A percentile compares a stretch with the other conserved stretches of the same genome.
phyloP scores from a whole-genome alignment of 2,797 vertebrate genomes.

The Eidolon dupreanum region DNA sequence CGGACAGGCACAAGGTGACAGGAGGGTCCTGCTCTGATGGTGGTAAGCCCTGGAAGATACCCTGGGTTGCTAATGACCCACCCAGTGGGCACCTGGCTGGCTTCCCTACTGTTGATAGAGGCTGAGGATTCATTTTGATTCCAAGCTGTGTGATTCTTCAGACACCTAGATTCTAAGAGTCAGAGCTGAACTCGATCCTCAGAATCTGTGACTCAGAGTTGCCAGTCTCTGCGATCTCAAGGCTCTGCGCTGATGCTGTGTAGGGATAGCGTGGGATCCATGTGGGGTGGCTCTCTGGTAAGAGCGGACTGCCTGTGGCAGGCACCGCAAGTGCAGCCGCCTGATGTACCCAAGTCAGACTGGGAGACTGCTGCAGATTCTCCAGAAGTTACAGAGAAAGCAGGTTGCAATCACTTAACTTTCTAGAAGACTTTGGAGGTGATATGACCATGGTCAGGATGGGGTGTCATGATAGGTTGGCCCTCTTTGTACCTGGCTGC shows the following conservation, averaged over 20 bases:
- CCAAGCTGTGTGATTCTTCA: background rate
- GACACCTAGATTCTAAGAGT: background rate
- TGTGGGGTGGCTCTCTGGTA: no score
- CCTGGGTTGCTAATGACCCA: background rate
- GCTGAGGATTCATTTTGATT: background rate
- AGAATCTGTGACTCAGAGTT: background rate
- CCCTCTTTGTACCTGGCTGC: background rate
- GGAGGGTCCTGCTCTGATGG: background rate
- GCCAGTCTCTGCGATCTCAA: background rate
- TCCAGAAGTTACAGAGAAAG: background rate
- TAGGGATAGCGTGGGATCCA: fast-evolving
- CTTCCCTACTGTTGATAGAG: background rate
- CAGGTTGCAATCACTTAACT: background rate
- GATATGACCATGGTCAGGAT: background rate
- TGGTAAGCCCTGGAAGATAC: background rate
- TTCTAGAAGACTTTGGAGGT: background rate
- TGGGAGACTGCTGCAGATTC: background rate
- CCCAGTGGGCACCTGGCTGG: background rate
- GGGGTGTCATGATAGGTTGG: no score
- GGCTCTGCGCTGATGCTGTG: background rate
- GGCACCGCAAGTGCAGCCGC: background rate
- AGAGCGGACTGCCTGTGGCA: background rate
- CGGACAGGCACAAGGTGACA: no score
- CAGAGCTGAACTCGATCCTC: background rate
- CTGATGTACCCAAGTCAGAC: background rate